Evolutionary conservation across 2,797 vertebrate genomes (phyloP), one percentile per base, ranked within the genome.

Genomic region (Silurus aristotelis): DNA sequence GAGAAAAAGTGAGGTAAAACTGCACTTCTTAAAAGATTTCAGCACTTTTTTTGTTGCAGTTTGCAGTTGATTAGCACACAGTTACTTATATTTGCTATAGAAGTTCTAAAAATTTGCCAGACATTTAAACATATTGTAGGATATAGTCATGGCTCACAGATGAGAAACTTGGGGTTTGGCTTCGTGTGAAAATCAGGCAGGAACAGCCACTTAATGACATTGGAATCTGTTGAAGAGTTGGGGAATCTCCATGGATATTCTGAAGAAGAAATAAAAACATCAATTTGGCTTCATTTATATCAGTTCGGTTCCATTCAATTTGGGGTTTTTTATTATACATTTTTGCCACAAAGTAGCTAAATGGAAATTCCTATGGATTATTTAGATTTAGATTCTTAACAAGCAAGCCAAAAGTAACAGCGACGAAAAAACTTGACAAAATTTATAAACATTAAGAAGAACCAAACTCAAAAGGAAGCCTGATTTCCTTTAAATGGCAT

Each of bases 121-220:
- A 5, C 52, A 56, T 19, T 58, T 56, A 56, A 76, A 20, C 19
- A 58, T 27, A 31, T 14, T 27, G 25, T 27, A 27, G 27, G 25
- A 19, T 25, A 19, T 10, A 67, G 19, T 12, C 14, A 60, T 4
- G 8, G 96, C 97, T 92, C 94, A 99, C 98, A 99, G 90, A 97
- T 93, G 71, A 99, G 98, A 90, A 99, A 99, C 77, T 94, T 89
- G 0, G 98, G 91, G 88, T 96, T 96, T 83, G 98, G 98, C 46
- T 87, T 92, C 83, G 95, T 96, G 87, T 89, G 94, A 92, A 99
- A 99, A 89, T 99, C 98, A 75, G 98, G 98, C 87, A 99, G 94
- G 86, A 97, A 99, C 80, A 99, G 94, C 98, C 98, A 99, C 91
- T 98, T 99, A 91, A 99, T 96, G 92, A 99, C 96, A 61, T 98